Evolutionary conservation across 2,888 invertebrate species (phyloP), one percentile per base, ranked within the genome.

Genomic region (Dexiosoma caninum): DNA sequence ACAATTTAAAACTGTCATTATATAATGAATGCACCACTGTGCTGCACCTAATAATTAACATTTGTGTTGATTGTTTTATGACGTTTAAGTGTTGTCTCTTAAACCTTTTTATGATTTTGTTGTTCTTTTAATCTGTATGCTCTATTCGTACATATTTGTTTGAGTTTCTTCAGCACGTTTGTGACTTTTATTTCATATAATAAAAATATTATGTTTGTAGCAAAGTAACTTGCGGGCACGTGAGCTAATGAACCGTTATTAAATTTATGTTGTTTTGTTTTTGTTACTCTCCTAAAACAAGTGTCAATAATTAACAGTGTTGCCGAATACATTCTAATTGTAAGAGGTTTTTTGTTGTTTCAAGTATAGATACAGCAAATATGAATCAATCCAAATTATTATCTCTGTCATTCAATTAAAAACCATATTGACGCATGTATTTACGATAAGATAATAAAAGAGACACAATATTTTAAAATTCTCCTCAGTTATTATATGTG

Each of bases 231-330:
- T 49, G 67, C 60, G 42, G 62, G 69, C 81, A 81, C 77, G 81
- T 77, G 81, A 81, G 72, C 62, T 62, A 72, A 69, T 78, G 62
- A 74, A 81, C 81, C 81, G 81, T 77, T 81, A 81, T 74, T 51
- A 51, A 60, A 19, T 35, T 42, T 37, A 27, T 55, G 32, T 32
- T 46, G 10, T 32, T 66, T 59, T 66, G 27, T 75, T 49, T 16
- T 21, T 67, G 12, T 64, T 62, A 8, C 19, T 40, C 55, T 40
- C 37, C 6, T 7, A 35, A 59, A 66, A 57, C 40, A 69, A 70
- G 79, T 79, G 74, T 66, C 64, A 79, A 74, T 75, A 59, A 60
- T 35, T 19, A 44, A 14, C 30, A 79, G 79, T 57, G 70, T 66
- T 79, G 64, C 75, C 70, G 70, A 30, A 12, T n/a, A 37, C 5